Evolutionary conservation across 2,113 vertebrate genomes (phyloP).

Genomic region (Caretta caretta): DNA sequence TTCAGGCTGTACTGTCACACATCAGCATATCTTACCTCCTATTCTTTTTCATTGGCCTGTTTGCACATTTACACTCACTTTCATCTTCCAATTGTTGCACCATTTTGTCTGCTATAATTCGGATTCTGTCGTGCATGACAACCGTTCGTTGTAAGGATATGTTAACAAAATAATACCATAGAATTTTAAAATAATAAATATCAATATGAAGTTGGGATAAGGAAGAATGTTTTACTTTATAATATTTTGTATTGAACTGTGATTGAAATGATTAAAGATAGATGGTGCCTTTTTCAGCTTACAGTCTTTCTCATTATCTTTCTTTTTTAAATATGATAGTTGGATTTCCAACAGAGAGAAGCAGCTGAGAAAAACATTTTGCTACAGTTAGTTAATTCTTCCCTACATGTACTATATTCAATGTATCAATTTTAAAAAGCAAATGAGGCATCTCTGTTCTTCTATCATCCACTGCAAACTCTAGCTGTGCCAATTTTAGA

Average conservation of each 20-base stretch:
- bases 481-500: slow-evolving; percentile 74
- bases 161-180: background rate
- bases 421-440: slow-evolving; percentile 80
- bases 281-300: slow-evolving; percentile 60
- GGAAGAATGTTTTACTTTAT: slow-evolving; percentile 9
- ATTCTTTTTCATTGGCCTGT: background rate
- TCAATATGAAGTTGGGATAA: slow-evolving; percentile 1
- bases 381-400: slow-evolving; percentile 85
- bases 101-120: slow-evolving; percentile 13
- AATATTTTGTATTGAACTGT: slow-evolving; percentile 32
- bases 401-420: slow-evolving; percentile 80
- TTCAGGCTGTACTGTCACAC: background rate
- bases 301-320: slow-evolving; percentile 74
- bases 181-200: slow-evolving; percentile 17
- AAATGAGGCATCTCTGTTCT: slow-evolving; percentile 77
- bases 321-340: slow-evolving; percentile 70
- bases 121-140: background rate
- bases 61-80: background rate
- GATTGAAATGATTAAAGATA: slow-evolving; percentile 67
- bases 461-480: slow-evolving; percentile 65
- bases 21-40: background rate
- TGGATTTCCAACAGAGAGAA: slow-evolving; percentile 80
- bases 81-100: background rate
- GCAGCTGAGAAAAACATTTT: slow-evolving; percentile 79
- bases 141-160: background rate